phyloP scores from a whole-genome alignment of 2,888 invertebrate species.

The Eristalis pertinax region DNA sequence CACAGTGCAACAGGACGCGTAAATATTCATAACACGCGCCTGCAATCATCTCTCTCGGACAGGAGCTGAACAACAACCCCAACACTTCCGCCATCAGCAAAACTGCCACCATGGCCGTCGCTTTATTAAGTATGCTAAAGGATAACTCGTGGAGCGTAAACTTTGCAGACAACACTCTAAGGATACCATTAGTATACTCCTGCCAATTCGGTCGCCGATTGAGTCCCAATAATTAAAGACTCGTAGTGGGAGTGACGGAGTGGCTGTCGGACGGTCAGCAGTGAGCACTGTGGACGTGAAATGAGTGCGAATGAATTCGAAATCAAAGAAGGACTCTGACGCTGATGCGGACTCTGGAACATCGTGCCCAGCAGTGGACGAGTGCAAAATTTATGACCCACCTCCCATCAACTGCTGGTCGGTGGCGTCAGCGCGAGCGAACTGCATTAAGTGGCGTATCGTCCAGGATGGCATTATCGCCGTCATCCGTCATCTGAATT shows the following conservation, averaged over 20 bases:
- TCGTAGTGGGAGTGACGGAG: neutral
- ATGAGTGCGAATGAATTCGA: conserved; percentile 45
- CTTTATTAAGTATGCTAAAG: conserved; percentile 60
- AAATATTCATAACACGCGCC: conserved; percentile 68
- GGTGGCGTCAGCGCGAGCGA: neutral
- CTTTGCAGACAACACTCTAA: conserved; percentile 64
- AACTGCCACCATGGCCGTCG: neutral
- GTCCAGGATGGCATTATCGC: conserved; percentile 50
- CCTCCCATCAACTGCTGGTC: neutral
- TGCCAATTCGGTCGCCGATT: conserved; percentile 31
- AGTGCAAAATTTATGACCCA: neutral
- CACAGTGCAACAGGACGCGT: conserved; percentile 62
- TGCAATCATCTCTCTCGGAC: conserved; percentile 49
- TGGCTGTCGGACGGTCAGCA: neutral
- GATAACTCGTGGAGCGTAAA: conserved; percentile 66
- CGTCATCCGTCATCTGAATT: conserved; percentile 67
- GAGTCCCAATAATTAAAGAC: conserved; percentile 37
- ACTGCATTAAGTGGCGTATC: conserved; percentile 51
- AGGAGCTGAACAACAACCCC: conserved; percentile 1
- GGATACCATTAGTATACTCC: conserved; percentile 54
- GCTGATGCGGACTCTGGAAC: neutral
- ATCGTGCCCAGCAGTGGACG: neutral
- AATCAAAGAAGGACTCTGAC: conserved; percentile 31
- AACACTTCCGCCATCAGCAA: conserved; percentile 6
- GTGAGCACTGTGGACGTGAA: conserved; percentile 10